Evolutionary conservation across 1,140 invertebrate species (phyloP), one percentile per base, ranked within the genome.

Genomic region (Zaprionus ghesquierei): DNA sequence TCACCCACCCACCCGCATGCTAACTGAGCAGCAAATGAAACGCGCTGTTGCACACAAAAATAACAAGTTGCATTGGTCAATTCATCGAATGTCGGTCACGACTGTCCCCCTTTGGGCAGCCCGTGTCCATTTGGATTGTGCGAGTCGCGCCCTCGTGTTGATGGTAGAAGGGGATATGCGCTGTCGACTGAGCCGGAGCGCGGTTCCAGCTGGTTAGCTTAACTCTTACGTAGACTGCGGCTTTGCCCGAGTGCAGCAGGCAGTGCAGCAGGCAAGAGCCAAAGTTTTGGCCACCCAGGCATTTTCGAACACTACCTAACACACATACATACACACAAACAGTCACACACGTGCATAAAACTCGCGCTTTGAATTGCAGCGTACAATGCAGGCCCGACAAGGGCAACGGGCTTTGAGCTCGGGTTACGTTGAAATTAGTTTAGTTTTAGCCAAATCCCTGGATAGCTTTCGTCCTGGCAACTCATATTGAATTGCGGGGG

Each of bases 1-100:
- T 4, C 22, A 15, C 50, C 4, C 33, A 2, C 6, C 15, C 12
- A n/a, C 1, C 35, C 23, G 5, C 13, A 22, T 29, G 31, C 23
- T 31, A 27, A 15, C 66, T 44, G 35, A 41, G 54, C 46, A 69
- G 69, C 79, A 54, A 87, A 74, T 76, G 63, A 82, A 87, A 79
- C 79, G 84, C 72, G 69, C 82, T 89, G 84, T 75, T 89, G 84
- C 84, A 89, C 84, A 89, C 84, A 89, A 77, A 87, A 79, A 89
- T 82, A 87, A 87, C 84, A 87, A 89, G 79, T 69, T 79, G 76
- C 79, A 71, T 87, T 89, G 84, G 84, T 89, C 84, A 89, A 87
- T 87, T 79, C 79, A 80, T 87, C 84, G 84, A 87, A 89, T 87
- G 84, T 89, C 84, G 84, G 79, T 87, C 84, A 82, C 69, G 79